phyloP scores from a whole-genome alignment of 2,888 invertebrate species.

The Hymenopus coronatus region DNA sequence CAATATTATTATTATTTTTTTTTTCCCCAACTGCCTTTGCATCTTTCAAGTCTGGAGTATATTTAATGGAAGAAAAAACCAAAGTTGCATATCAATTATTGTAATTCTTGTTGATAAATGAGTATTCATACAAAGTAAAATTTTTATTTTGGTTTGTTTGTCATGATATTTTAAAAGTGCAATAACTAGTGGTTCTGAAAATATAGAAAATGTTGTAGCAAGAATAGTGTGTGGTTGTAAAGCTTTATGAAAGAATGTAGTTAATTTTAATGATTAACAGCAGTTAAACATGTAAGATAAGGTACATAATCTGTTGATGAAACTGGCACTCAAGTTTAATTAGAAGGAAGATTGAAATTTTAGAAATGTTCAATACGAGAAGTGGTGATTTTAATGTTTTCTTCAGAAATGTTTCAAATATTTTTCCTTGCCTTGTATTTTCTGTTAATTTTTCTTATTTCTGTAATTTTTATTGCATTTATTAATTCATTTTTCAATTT shows the following conservation, averaged over 20 bases:
- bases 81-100: background rate
- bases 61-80: background rate
- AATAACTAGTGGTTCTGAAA: background rate
- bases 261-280: background rate
- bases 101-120: background rate
- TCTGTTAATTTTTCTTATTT: too few relatives aligned
- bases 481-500: too few relatives aligned
- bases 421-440: too few relatives aligned
- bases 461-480: too few relatives aligned
- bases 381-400: too few relatives aligned
- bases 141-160: background rate
- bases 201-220: background rate
- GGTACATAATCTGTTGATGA: background rate
- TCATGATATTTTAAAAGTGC: background rate
- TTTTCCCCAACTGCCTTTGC: background rate
- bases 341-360: too few relatives aligned
- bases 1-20: background rate
- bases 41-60: background rate
- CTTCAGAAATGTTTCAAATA: too few relatives aligned
- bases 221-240: background rate
- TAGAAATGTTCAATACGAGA: too few relatives aligned
- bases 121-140: background rate
- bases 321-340: background rate
- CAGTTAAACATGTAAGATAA: background rate
- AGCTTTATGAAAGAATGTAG: background rate